Base-by-base conservation (phyloP, 2,113 vertebrate genomes). In the Pseudopipra pipra region DNA sequence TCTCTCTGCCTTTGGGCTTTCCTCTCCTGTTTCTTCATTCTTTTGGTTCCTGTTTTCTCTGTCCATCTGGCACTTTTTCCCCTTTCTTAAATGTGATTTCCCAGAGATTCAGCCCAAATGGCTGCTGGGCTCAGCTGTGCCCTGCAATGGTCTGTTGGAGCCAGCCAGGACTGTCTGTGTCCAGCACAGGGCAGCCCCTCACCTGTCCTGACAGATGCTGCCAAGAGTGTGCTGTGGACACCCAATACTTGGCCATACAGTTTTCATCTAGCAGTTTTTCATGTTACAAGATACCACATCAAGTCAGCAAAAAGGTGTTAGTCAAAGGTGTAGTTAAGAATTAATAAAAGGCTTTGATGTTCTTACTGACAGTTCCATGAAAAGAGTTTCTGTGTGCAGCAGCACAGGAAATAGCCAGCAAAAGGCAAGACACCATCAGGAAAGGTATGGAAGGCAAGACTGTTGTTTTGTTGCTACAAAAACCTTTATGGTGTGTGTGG, bases 121-220 rank as follows among this genome's bases (percentile, higher is more conserved):
- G 6, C 59, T 74, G 41, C 23, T 30, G 83, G 58, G 37, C 22
- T 73, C 18, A 44, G 15, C 31, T 37, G 25, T 84, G 49, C 8
- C 33, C 35, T 73, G 68, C 35, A 28, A 17, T 22, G 31, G 13
- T 56, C 46, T 59, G 14, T 17, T 73, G 85, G 27, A 74, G 31
- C 35, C 3, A 5, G 10, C 12, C 25, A 5, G 12, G 44, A 62
- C 39, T 3, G 2, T 33, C 30, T 30, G 3, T 74, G 49, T 47
- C 49, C 0, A 0, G 55, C 72, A 28, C 30, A 14, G 68, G 39
- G 22, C 43, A 84, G 31, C 35, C 43, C 19, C 11, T 67, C 7
- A 9, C 23, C n/a, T 61, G 23, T 66, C 21, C 27, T 82, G 55
- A 23, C 23, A 49, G 43, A 2, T 30, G 14, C 47, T 85, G 74